Percentiles rank a stretch among this genome's conserved stretches.
Conservation (phyloP, 92 coral and sea anemone species). For the Anthopleura xanthogrammica region DNA sequence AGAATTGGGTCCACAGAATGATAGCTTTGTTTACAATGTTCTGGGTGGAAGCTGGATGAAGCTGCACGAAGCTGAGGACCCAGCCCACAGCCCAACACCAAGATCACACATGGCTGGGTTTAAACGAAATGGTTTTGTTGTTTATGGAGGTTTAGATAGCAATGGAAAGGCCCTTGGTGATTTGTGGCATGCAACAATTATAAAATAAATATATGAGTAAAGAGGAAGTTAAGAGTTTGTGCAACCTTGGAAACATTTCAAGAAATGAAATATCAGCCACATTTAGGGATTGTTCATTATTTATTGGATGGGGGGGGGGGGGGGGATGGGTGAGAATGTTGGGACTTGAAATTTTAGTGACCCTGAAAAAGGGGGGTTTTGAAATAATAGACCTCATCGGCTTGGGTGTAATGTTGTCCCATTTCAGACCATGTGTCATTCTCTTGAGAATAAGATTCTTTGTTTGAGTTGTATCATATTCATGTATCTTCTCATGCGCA, state of each 20-base stretch:
- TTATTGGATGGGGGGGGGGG: too few relatives aligned
- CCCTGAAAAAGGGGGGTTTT: too few relatives aligned
- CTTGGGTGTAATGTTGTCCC: too few relatives aligned
- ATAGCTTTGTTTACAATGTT: conserved; percentile 26
- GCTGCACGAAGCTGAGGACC: background rate
- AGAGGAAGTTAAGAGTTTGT: background rate
- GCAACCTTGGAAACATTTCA: background rate
- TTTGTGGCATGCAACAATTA: conserved; percentile 11
- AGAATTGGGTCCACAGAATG: conserved; percentile 4
- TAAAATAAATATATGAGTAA: background rate
- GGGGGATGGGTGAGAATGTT: too few relatives aligned
- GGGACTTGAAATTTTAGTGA: too few relatives aligned
- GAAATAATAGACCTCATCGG: too few relatives aligned
- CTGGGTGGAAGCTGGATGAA: conserved; percentile 19
- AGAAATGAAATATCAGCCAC: too few relatives aligned
- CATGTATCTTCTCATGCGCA: too few relatives aligned
- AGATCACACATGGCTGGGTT: conserved; percentile 28
- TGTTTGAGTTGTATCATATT: too few relatives aligned
- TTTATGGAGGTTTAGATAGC: conserved; percentile 23
- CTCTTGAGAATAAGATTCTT: too few relatives aligned
- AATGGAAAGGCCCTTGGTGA: conserved; percentile 7
- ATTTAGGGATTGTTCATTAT: too few relatives aligned
- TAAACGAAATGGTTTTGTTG: conserved; percentile 3
- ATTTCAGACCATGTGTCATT: too few relatives aligned
- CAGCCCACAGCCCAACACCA: conserved; percentile 19